Evolutionary conservation across 64 coral and sea anemone genomes (phyloP), one percentile per base, ranked within the genome.

Genomic region (Platygyra sinensis): DNA sequence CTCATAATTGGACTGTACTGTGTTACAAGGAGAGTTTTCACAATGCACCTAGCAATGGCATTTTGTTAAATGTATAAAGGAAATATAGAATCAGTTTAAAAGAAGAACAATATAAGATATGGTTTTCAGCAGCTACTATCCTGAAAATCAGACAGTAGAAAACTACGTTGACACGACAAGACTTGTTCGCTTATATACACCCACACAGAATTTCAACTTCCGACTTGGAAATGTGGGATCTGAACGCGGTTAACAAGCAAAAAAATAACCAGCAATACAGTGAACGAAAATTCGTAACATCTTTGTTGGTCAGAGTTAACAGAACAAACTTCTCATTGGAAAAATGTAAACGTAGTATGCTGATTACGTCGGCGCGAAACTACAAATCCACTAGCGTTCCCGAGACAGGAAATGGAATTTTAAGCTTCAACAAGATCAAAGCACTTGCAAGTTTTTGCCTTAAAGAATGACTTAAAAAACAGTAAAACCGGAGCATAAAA

Each of bases 321-420:
- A 71, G n/a, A 49, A n/a, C 62, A 65, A 83, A 28, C 80, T 65
- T 83, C 64, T 83, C 16, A 51, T 3, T 67, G n/a, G 10, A 46
- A 71, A 22, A 51, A 38, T 71, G 15, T 30, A n/a, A 69, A 69
- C 81, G 38, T 85, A 65, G 30, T 71, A 72, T 46, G 38, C 24
- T 25, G 62, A 85, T 71, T 85, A 71, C 81, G 81, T 85, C 60
- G 62, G 60, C 36, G 63, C 81, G 5, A 50, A 84, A 85, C 63
- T 46, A 85, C 81, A 85, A 83, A 83, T 62, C 60, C 80, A 67
- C 62, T 52, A 27, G 27, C 69, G 51, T n/a, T 28, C 31, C 60
- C 81, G 25, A 18, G 80, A 85, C 81, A 85, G 81, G 81, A 85
- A 85, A 85, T 85, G 63, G 63, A n/a, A 85, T 85, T 85, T 36